Evolutionary conservation across 2,888 invertebrate genomes (phyloP), one percentile per base, ranked within the genome.

Genomic region (Sympetrum striolatum): DNA sequence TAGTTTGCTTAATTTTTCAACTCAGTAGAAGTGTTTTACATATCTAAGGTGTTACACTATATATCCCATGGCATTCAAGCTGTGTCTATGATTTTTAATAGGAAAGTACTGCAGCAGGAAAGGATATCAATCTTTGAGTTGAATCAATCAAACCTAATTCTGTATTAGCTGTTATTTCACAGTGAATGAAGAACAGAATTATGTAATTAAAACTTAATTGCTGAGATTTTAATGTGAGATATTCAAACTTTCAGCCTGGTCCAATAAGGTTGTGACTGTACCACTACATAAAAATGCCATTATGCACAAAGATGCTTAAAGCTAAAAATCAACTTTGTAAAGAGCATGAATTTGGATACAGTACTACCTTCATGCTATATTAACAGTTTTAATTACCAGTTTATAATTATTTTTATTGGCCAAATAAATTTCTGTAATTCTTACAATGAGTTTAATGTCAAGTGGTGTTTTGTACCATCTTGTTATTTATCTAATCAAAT

Each of bases 371-470:
- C 25, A 73, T 73, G 73, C 25, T 31, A 73, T 31, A 31, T 73
- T 73, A 73, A 73, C 73, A 8, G 12, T 73, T 73, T 73, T 73
- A 73, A 73, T 73, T 73, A 73, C 10, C 73, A 73, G 25, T 73
- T 73, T 73, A 73, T 73, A 73, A 73, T 73, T 73, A 73, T 73
- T 73, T 60, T 86, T 60, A 86, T 86, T 86, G 86, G 86, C 86
- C 60, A 86, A 82, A 60, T 73, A 73, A 73, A 73, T 73, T 86
- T 86, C 37, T 60, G 31, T 37, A 86, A 86, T 22, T 86, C 86
- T 60, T 60, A 37, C 10, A 60, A 86, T 37, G 86, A 86, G 82
- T 82, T 86, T 58, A 15, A 86, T 58, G 60, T 60, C 58, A 60
- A 86, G 37, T 86, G 53, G 58, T 35, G 53, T 53, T 53, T 53